phyloP scores from a whole-genome alignment of 1,140 invertebrate genomes.

The Caenorhabditis remanei region DNA sequence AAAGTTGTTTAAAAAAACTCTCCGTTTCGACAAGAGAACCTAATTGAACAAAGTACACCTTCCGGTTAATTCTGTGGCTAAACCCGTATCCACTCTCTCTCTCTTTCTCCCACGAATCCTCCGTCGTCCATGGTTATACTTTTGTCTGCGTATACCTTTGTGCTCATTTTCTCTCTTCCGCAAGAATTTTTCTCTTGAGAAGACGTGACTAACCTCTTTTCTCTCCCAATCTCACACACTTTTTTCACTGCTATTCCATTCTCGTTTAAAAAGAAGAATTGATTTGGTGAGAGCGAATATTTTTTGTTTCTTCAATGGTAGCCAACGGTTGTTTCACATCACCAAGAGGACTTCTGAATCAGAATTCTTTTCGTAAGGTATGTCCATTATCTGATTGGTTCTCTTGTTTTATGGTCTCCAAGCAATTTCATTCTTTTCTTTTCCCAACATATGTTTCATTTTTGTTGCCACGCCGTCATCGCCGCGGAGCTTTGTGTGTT shows the following conservation, averaged over 20 bases:
- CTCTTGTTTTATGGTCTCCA: neutral
- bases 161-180: slow-evolving; percentile 4
- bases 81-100: neutral
- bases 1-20: too few relatives aligned
- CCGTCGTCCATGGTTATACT: slow-evolving; percentile 45
- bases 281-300: slow-evolving; percentile 4
- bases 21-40: neutral
- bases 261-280: slow-evolving; percentile 29
- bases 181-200: neutral
- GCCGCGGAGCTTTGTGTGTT: neutral
- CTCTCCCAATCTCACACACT: slow-evolving; percentile 15
- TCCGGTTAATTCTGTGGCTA: neutral
- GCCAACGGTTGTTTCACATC: slow-evolving; percentile 60
- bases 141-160: slow-evolving; percentile 52
- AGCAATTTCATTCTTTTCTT: neutral
- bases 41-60: slow-evolving; percentile 17
- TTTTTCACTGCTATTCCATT: slow-evolving; percentile 22
- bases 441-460: slow-evolving; percentile 3
- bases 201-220: slow-evolving; percentile 47
- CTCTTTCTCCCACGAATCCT: neutral
- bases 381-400: neutral
- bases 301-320: slow-evolving; percentile 33
- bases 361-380: slow-evolving; percentile 58
- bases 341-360: slow-evolving; percentile 50
- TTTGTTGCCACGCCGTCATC: neutral